Percentiles rank a stretch among this genome's conserved stretches.
phyloP scores from a whole-genome alignment of 2,888 invertebrate genomes.

The Torymus auratus region DNA sequence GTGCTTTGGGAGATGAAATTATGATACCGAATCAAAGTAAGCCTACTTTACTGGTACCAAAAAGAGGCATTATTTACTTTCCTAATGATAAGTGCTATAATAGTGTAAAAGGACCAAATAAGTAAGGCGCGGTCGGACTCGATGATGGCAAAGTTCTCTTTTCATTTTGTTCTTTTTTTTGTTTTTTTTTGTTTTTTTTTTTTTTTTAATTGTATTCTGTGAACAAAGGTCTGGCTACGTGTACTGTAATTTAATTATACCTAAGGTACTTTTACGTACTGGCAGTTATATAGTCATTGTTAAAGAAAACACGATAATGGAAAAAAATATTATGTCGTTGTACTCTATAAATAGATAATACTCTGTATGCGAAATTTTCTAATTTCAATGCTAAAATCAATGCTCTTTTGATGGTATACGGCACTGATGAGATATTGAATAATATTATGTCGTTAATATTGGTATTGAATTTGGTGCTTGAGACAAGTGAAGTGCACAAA shows the following conservation, averaged over 20 bases:
- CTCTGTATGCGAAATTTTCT: slow-evolving; percentile 14
- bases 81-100: slow-evolving; percentile 59
- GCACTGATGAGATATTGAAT: slow-evolving; percentile 31
- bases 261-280: slow-evolving; percentile 44
- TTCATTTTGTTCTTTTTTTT: slow-evolving; percentile 14
- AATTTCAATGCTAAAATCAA: too few species aligned
- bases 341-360: slow-evolving; percentile 43
- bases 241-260: slow-evolving; percentile 57
- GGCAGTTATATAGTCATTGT: slow-evolving; percentile 50
- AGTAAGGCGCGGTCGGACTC: slow-evolving; percentile 49
- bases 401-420: slow-evolving; percentile 13
- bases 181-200: slow-evolving; percentile 24
- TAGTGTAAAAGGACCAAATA: slow-evolving; percentile 59
- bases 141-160: slow-evolving; percentile 35
- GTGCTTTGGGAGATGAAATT: slow-evolving; percentile 93
- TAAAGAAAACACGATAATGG: slow-evolving; percentile 46
- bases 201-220: slow-evolving; percentile 28
- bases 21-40: slow-evolving; percentile 76
- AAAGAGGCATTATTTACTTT: slow-evolving; percentile 61
- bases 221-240: slow-evolving; percentile 51
- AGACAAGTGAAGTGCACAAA: slow-evolving; percentile 39
- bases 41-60: slow-evolving; percentile 59
- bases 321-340: slow-evolving; percentile 51
- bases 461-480: slow-evolving; percentile 49
- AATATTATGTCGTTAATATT: slow-evolving; percentile 38